A percentile compares a stretch with the other conserved stretches of the same genome.
Evolutionary conservation across 2,888 invertebrate species (phyloP).

Genomic region (Idaea dimidiata): DNA sequence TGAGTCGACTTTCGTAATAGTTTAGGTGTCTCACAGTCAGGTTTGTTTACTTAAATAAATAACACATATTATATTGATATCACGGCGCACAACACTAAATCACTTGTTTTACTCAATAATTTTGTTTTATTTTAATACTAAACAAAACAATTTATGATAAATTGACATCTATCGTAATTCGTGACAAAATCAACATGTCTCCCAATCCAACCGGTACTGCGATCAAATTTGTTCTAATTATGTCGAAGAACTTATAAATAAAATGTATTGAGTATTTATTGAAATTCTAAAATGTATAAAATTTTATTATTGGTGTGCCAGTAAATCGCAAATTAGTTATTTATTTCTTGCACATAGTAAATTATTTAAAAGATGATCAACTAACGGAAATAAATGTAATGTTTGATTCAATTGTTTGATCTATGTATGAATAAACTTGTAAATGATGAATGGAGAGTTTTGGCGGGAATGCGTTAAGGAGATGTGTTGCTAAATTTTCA

Average conservation of each 20-base stretch:
- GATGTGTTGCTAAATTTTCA: too few relatives aligned
- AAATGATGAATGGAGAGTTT: too few relatives aligned
- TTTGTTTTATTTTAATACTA: conserved; percentile 64
- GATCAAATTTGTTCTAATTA: conserved; percentile 42
- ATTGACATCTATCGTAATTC: conserved; percentile 72
- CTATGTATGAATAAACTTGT: background rate
- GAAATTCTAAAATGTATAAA: background rate
- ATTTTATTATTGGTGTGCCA: background rate
- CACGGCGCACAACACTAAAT: conserved; percentile 62
- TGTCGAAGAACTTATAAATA: background rate
- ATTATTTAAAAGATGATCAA: background rate
- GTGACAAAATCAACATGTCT: conserved; percentile 77
- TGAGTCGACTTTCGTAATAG: conserved; percentile 48
- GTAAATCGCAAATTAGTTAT: background rate
- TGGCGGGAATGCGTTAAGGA: too few relatives aligned
- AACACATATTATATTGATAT: conserved; percentile 68
- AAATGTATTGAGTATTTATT: background rate
- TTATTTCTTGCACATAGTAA: background rate
- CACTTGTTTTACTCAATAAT: conserved; percentile 64
- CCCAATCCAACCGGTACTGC: conserved; percentile 69
- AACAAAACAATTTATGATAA: conserved; percentile 72
- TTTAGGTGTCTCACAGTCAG: conserved; percentile 52
- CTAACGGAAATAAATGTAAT: background rate
- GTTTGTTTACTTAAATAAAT: conserved; percentile 60
- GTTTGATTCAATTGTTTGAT: background rate